Base-by-base conservation (phyloP, 1,140 invertebrate genomes). In the Lepidurus apus region DNA sequence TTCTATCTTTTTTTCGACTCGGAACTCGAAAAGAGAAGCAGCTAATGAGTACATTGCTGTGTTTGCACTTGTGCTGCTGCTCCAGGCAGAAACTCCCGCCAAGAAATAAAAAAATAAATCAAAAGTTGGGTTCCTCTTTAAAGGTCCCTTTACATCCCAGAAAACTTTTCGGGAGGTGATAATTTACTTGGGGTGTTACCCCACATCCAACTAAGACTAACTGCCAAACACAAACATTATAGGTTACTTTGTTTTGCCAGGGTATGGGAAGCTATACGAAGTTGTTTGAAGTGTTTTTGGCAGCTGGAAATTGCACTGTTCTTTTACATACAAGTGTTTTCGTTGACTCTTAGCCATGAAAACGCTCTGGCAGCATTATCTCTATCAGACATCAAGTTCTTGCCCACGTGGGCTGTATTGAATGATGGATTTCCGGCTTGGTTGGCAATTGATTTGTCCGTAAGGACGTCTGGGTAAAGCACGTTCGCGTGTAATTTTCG, bases 21-120 rank as follows among this genome's bases (percentile, higher is more conserved):
- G 17, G 21, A 65, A 65, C 53, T 7, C 17, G 53, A 65, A 65
- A 65, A 21, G 53, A 65, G 53, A 13, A 65, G 53, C 53, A 65
- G 53, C 53, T 65, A 65, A 21, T 65, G 53, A 65, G 53, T 65
- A 21, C 21, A 21, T 65, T 65, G 53, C 53, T 65, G 53, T 65
- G 13, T 65, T 65, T 65, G 53, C 17, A 65, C 53, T 21, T 21
- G 53, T 65, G 53, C 21, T 13, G 53, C 53, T 65, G 53, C 53
- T 65, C 21, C 53, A 13, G 53, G 53, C 53, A 65, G 21, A 65
- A 65, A 65, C 53, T 8, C 9, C 21, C 6, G 13, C 34, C 34
- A 34, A 34, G 34, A 34, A 4, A 4, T 34, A 34, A 34, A 34
- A 34, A 34, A 34, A 4, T 4, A 34, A 34, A 4, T 34, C 34